Conservation (phyloP, 2,113 vertebrate species). For the Oenanthe melanoleuca region DNA sequence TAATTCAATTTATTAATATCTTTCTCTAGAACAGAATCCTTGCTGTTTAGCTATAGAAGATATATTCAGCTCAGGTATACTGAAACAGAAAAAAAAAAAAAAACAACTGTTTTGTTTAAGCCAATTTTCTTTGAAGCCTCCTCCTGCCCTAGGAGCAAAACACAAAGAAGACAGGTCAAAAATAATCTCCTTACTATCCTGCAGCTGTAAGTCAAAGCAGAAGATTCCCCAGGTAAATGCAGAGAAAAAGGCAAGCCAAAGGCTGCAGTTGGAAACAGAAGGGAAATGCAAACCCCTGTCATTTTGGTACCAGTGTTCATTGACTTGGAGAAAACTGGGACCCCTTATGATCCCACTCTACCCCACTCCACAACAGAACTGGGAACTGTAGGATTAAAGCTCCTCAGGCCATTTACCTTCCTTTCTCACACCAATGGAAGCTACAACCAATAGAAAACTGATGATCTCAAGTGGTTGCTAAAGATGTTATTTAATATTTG, state of each 20-base stretch:
- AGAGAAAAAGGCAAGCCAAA: background rate
- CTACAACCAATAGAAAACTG: background rate
- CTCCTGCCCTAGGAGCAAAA: background rate
- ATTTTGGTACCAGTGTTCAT: background rate
- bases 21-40: background rate
- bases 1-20: background rate
- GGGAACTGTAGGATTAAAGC: background rate
- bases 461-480: background rate
- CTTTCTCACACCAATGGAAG: background rate
- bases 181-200: background rate
- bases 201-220: background rate
- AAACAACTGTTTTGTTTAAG: background rate
- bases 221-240: background rate
- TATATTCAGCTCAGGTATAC: background rate
- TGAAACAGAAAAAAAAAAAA: background rate
- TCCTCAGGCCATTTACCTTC: background rate
- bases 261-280: background rate
- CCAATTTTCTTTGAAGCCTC: background rate
- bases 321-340: background rate
- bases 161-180: background rate
- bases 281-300: background rate
- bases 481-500: background rate
- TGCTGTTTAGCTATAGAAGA: background rate
- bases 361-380: fast-evolving
- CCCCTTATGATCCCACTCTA: background rate